Conservation (phyloP, 2,113 vertebrate genomes). For the Benitochromis conjunctus region DNA sequence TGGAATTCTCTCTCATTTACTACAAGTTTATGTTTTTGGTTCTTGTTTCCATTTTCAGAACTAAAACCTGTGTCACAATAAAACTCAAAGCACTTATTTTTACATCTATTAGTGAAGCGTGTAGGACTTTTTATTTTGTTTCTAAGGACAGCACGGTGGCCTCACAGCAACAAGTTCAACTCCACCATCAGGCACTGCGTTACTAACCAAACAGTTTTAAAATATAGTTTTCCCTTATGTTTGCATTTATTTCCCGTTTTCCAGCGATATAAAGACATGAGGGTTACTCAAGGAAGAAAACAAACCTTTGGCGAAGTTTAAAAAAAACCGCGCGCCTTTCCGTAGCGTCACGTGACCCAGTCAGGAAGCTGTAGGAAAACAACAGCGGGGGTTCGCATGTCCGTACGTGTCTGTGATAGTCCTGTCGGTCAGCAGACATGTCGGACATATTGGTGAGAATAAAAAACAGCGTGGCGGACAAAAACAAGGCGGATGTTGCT, state of each 20-base stretch:
- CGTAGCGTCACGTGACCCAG: slow-evolving; percentile 24
- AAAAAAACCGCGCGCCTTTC: background rate
- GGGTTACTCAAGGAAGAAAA: background rate
- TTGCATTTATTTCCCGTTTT: background rate
- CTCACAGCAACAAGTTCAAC: too few species aligned
- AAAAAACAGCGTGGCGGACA: slow-evolving; percentile 19
- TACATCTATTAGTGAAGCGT: background rate
- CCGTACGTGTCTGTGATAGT: background rate
- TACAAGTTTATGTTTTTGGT: background rate
- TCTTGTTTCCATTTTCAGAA: background rate
- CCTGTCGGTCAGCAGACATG: slow-evolving; percentile 35
- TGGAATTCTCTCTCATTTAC: background rate
- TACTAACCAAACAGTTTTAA: too few species aligned
- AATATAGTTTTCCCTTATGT: fast-evolving
- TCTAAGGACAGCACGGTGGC: too few species aligned
- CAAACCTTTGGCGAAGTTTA: background rate
- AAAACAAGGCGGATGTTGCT: slow-evolving; percentile 22
- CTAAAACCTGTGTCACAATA: background rate
- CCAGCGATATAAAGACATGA: background rate
- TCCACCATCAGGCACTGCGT: background rate
- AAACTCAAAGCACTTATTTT: background rate
- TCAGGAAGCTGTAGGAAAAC: slow-evolving; percentile 14
- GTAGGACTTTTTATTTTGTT: background rate
- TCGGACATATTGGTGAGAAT: slow-evolving; percentile 41
- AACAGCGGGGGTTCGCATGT: background rate